Evolutionary conservation across 1,140 invertebrate genomes (phyloP), one percentile per base, ranked within the genome.

Genomic region (Ephestia elutella): DNA sequence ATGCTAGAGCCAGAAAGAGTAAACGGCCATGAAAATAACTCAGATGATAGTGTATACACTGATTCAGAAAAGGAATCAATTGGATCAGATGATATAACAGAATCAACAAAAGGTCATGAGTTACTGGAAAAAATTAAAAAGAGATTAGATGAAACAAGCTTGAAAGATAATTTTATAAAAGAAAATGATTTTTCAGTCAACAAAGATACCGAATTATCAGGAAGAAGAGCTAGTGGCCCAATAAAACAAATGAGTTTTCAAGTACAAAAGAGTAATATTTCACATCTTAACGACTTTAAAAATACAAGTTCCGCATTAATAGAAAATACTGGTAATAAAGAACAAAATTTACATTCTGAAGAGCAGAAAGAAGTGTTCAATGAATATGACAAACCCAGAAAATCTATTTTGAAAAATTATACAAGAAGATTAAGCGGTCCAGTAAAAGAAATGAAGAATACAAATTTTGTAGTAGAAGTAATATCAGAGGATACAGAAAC

Each of bases 401-500:
- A 85, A 72, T 86, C 85, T n/a, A 86, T 86, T 61, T 63, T 87
- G 59, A 87, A 86, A 68, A 72, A 72, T 57, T 15, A 71, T 59
- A 17, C 66, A 2, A 71, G 79, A 57, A 73, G 76, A 56, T 63
- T 68, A 13, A 89, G 82, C 59, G 76, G 73, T 3, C 69, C 81
- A 50, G 62, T 65, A 13, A 75, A 67, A 44, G 73, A 55, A 49
- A 65, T 71, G 51, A 15, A 54, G 35, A 59, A 49, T 17, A 21
- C 56, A 48, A 49, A 57, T 38, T 44, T 49, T 53, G 9, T 59
- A 56, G 80, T 85, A 21, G 81, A 69, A 19, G 62, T 70, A 10
- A 86, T 86, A 67, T 78, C 80, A 13, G 86, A 89, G 7, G 90
- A 90, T 57, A 92, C 90, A 18, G 90, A 89, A 54, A 92, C 90